Evolutionary conservation across 2,113 vertebrate species (phyloP).

Genomic region (Apaloderma vittatum): DNA sequence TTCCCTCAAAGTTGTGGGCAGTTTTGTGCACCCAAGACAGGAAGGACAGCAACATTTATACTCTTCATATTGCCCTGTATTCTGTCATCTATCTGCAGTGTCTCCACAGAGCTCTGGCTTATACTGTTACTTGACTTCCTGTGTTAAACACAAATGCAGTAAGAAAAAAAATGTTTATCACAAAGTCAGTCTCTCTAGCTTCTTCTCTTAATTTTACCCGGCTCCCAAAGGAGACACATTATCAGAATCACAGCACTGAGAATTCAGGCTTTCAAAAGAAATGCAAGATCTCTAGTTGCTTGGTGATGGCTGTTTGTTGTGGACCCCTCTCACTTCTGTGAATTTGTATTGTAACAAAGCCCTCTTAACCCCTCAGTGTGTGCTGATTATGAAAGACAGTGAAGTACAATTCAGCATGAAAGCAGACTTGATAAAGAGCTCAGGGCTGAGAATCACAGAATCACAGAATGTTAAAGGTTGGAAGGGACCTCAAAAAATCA

Average conservation of each 20-base stretch:
- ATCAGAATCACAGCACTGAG: not conserved
- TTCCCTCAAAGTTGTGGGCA: slow-evolving; percentile 45
- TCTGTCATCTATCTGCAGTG: not conserved
- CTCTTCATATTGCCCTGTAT: slow-evolving; percentile 32
- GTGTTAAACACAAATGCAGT: not conserved
- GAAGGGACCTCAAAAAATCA: too few species aligned
- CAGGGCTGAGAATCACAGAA: not conserved
- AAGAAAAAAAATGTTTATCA: not conserved
- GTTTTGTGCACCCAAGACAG: slow-evolving; percentile 6
- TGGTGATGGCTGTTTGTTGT: not conserved
- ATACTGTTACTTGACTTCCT: not conserved
- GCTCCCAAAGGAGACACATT: not conserved
- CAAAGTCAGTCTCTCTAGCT: not conserved
- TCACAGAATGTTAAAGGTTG: too few species aligned
- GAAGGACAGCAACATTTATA: slow-evolving; percentile 19
- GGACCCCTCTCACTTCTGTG: not conserved
- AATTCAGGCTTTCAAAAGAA: not conserved
- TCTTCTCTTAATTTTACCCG: not conserved
- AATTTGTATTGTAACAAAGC: not conserved
- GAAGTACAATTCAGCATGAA: not conserved
- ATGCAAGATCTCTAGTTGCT: not conserved
- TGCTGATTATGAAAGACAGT: not conserved
- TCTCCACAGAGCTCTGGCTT: not conserved
- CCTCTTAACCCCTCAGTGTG: not conserved
- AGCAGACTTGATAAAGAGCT: not conserved